These are phyloP conservation scores for Orthosia incerta DNA, from an alignment of 2,888 invertebrate species.

Conservation along the genomic window DNA sequence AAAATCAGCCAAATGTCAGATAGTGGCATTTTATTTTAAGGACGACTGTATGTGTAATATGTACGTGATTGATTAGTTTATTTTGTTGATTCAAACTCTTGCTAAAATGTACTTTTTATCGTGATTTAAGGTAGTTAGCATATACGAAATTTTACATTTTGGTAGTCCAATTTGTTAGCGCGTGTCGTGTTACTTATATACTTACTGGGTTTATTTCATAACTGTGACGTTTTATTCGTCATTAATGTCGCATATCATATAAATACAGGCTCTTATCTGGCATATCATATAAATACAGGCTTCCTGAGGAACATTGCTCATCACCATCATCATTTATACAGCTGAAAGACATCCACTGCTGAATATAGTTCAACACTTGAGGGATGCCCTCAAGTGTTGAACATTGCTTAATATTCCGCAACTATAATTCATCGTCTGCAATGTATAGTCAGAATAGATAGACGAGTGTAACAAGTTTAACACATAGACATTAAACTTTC, in stretches of 20 bases:
- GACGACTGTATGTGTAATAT: slow-evolving; percentile 20
- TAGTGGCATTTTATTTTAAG: too few species aligned
- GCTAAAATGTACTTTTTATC: slow-evolving; percentile 48
- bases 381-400: too few species aligned
- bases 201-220: not conserved
- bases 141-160: slow-evolving; percentile 26
- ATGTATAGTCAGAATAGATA: not conserved
- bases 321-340: too few species aligned
- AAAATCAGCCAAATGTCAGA: too few species aligned
- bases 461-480: not conserved
- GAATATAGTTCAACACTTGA: too few species aligned
- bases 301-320: fast-evolving
- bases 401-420: fast-evolving
- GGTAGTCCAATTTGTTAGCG: not conserved
- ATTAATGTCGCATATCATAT: not conserved
- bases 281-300: not conserved
- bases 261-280: not conserved
- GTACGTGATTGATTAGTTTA: slow-evolving; percentile 51
- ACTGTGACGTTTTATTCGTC: not conserved
- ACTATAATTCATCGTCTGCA: not conserved
- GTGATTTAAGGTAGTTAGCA: slow-evolving; percentile 45
- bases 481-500: not conserved
- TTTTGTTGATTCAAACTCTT: slow-evolving; percentile 40
- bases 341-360: too few species aligned
- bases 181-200: slow-evolving; percentile 7